phyloP scores from a whole-genome alignment of 1,140 invertebrate genomes.

The Drosophila navojoa region DNA sequence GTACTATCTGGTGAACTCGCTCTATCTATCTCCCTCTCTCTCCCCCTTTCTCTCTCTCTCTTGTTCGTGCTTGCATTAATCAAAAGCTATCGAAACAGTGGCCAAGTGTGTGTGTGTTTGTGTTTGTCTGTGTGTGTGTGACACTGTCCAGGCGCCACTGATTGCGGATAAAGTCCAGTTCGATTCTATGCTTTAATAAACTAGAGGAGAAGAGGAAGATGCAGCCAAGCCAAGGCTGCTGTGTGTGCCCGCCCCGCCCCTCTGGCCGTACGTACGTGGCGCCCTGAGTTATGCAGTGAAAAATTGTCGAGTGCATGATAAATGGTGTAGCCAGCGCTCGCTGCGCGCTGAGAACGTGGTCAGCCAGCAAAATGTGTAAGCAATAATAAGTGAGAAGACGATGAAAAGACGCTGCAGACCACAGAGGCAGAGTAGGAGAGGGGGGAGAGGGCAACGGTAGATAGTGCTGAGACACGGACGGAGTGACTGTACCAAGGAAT shows the following conservation, averaged over 20 bases:
- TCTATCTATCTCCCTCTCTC: background rate
- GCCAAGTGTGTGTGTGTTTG: constrained; percentile 45
- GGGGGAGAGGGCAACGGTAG: no score
- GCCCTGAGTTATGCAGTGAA: constrained; percentile 73
- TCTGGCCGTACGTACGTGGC: constrained; percentile 56
- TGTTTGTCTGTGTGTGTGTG: constrained; percentile 37
- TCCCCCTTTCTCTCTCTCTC: background rate
- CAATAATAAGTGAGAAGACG: constrained; percentile 34
- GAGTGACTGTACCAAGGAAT: constrained; percentile 5
- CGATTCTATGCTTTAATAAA: background rate
- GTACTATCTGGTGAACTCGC: background rate
- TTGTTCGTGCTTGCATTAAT: constrained; percentile 62
- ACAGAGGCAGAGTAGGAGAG: no score
- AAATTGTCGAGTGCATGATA: constrained; percentile 68
- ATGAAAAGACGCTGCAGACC: background rate
- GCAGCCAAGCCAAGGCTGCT: background rate
- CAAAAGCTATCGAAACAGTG: constrained; percentile 67
- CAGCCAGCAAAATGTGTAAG: constrained; percentile 43
- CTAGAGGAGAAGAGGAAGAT: background rate
- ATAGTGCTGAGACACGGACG: constrained; percentile 6
- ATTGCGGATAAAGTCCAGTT: constrained; percentile 60
- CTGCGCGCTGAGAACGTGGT: constrained; percentile 43
- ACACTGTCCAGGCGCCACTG: constrained; percentile 66
- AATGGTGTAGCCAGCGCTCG: constrained; percentile 48
- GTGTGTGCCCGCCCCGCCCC: background rate